Evolutionary conservation across 2,113 vertebrate species (phyloP).

Genomic region (Burhinus bistriatus): DNA sequence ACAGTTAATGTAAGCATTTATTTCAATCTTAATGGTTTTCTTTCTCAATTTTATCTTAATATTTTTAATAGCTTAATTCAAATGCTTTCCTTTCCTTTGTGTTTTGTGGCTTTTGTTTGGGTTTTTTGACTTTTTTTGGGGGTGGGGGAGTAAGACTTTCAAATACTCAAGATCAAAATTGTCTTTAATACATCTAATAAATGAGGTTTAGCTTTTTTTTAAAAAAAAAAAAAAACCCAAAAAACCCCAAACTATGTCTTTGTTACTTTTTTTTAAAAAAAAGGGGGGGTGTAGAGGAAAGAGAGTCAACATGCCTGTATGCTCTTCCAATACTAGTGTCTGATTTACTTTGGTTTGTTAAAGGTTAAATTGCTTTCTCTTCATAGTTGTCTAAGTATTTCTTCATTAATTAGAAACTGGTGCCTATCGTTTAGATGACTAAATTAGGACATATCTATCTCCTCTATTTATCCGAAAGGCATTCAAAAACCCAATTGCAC

Average conservation of each 20-base stretch:
- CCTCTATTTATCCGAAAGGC: not conserved
- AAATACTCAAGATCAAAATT: not conserved
- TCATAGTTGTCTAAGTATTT: not conserved
- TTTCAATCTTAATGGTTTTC: not conserved
- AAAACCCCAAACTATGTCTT: not conserved
- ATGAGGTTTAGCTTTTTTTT: not conserved
- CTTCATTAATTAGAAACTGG: not conserved
- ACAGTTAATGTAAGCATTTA: not conserved
- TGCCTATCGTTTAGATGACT: not conserved
- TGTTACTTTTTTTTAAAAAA: not conserved
- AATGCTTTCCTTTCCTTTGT: not conserved
- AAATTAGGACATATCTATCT: not conserved
- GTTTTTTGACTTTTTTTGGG: not conserved
- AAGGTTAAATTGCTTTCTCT: not conserved
- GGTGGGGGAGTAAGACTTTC: not conserved
- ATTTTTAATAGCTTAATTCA: not conserved
- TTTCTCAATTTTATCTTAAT: not conserved
- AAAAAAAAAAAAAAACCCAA: too few species aligned
- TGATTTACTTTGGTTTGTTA: not conserved
- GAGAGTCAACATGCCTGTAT: not conserved
- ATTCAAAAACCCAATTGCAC: not conserved
- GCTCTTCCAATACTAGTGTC: not conserved
- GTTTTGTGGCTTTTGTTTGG: not conserved
- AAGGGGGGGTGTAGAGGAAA: rapidly evolving
- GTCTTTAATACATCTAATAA: not conserved